Evolutionary conservation across 2,888 invertebrate genomes (phyloP).

Genomic region (Prosapia bicincta): DNA sequence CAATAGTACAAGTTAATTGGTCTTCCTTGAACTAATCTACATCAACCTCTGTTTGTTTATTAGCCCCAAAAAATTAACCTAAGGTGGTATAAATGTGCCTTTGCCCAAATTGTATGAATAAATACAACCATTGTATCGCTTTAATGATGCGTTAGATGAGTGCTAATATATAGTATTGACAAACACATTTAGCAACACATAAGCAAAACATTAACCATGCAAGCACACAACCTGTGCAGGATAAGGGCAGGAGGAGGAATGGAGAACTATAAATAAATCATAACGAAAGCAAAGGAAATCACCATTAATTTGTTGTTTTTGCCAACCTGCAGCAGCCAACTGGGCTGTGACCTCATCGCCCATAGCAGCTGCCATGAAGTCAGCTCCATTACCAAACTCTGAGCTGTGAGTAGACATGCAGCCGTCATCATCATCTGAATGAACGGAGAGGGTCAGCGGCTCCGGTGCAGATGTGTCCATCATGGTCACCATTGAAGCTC

Average conservation of each 20-base stretch:
- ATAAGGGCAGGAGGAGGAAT: background rate
- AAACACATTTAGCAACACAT: background rate
- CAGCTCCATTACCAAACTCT: constrained; percentile 75
- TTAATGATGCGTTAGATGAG: background rate
- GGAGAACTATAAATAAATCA: constrained; percentile 30
- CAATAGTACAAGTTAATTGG: no score
- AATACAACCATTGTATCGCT: background rate
- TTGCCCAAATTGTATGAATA: no score
- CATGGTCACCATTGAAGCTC: constrained; percentile 29
- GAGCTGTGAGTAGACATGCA: constrained; percentile 58
- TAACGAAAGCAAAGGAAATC: constrained; percentile 41
- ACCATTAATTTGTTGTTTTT: constrained; percentile 51
- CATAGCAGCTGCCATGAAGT: constrained; percentile 80
- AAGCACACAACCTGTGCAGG: background rate
- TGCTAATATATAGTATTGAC: background rate
- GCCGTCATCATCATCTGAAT: constrained; percentile 69
- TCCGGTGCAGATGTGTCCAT: constrained; percentile 37
- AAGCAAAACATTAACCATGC: background rate
- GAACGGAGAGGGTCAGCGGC: constrained; percentile 34
- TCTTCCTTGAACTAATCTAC: no score
- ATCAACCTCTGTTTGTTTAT: no score
- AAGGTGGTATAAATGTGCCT: no score
- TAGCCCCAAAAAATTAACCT: no score
- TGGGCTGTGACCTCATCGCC: constrained; percentile 95
- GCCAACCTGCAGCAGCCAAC: constrained; percentile 87